Percentiles rank a stretch among this genome's conserved stretches.
Conservation (phyloP, 1,140 invertebrate genomes). For the Linepithema humile region DNA sequence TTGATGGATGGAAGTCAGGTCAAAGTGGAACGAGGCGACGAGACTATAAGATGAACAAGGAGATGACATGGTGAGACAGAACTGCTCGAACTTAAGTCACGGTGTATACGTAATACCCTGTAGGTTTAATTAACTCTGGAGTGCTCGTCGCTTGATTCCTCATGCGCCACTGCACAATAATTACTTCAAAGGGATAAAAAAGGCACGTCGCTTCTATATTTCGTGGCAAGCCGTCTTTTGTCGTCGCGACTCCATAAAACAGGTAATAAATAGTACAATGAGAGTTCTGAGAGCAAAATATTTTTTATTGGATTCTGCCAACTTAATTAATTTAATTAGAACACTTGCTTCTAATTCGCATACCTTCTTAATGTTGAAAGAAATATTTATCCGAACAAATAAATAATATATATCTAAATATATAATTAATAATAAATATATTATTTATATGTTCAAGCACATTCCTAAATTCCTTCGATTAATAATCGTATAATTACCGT, state of each 20-base stretch:
- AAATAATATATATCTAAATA: neutral
- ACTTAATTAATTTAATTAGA: neutral
- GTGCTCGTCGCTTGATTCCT: conserved; percentile 46
- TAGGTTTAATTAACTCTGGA: conserved; percentile 63
- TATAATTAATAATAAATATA: neutral
- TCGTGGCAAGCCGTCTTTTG: neutral
- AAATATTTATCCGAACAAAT: neutral
- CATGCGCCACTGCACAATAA: conserved; percentile 54
- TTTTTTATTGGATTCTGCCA: neutral
- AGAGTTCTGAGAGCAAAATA: neutral
- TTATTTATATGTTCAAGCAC: neutral
- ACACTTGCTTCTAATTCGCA: neutral
- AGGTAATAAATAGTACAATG: neutral
- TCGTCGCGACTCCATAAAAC: neutral
- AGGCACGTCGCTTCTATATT: neutral
- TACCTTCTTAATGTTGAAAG: neutral
- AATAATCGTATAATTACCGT: neutral
- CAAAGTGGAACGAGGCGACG: too few species aligned
- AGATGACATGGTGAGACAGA: neutral
- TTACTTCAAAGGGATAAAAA: conserved; percentile 66
- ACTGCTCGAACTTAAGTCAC: conserved; percentile 54
- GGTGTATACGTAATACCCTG: conserved; percentile 20
- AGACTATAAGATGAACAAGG: neutral
- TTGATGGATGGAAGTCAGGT: neutral
- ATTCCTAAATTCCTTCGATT: conserved; percentile 2